phyloP scores from a whole-genome alignment of 2,888 invertebrate genomes.

The Drosophila cognata region DNA sequence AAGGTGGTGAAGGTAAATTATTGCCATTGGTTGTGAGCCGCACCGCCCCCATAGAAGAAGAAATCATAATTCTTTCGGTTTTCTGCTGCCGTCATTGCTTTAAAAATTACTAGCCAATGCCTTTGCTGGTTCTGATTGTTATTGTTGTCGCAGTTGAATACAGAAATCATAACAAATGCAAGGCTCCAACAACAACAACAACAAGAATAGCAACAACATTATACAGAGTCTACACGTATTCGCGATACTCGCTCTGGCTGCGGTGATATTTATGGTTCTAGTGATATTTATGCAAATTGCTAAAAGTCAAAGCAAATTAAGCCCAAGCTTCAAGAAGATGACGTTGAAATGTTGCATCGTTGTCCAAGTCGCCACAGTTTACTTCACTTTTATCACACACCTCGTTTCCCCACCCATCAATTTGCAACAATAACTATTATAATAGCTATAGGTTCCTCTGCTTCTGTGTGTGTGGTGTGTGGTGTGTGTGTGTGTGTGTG shows the following conservation, averaged over 20 bases:
- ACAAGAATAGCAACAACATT: constrained; percentile 8
- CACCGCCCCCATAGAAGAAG: constrained; percentile 47
- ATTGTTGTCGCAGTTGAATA: constrained; percentile 61
- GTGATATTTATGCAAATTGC: constrained; percentile 81
- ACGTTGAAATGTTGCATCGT: constrained; percentile 62
- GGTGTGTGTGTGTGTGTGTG: constrained; percentile 18
- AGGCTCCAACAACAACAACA: constrained; percentile 19
- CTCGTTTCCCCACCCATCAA: constrained; percentile 20
- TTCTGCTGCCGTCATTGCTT: constrained; percentile 49
- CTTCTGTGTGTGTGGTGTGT: constrained; percentile 11
- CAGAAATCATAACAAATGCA: constrained; percentile 68
- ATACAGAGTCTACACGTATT: constrained; percentile 17
- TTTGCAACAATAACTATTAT: constrained; percentile 25
- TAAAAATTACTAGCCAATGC: constrained; percentile 36
- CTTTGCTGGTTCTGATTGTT: constrained; percentile 59
- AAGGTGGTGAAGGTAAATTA: constrained; percentile 42
- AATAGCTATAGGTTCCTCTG: constrained; percentile 1
- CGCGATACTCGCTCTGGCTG: constrained; percentile 17
- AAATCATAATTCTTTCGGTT: constrained; percentile 65
- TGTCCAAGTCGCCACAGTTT: constrained; percentile 32
- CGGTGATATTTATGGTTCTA: constrained; percentile 49
- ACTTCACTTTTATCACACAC: constrained; percentile 26
- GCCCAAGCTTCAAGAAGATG: constrained; percentile 74
- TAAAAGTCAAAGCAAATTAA: constrained; percentile 81
- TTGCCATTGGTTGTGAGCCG: constrained; percentile 28